A percentile compares a stretch with the other conserved stretches of the same genome.
phyloP scores from a whole-genome alignment of 2,113 vertebrate genomes.

The Hippocampus mohnikei region DNA sequence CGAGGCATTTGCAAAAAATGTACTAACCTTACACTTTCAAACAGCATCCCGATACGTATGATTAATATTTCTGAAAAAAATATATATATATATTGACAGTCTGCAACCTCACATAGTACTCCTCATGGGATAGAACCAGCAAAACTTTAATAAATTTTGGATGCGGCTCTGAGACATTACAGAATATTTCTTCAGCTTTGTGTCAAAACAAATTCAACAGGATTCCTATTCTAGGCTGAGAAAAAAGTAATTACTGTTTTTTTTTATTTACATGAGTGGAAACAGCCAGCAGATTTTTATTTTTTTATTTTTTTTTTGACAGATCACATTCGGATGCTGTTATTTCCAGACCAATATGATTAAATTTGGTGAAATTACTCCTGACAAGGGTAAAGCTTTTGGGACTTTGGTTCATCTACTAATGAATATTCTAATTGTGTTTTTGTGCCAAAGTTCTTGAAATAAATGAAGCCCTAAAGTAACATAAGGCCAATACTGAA shows the following conservation, averaged over 20 bases:
- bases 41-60: slow-evolving; percentile 13
- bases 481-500: background rate
- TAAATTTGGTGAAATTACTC: slow-evolving; percentile 22
- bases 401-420: background rate
- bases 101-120: slow-evolving; percentile 9
- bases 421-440: background rate
- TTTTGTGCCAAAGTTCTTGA: slow-evolving; percentile 13
- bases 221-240: slow-evolving; percentile 38
- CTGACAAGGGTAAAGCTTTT: slow-evolving; percentile 6
- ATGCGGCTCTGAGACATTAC: slow-evolving; percentile 31
- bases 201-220: slow-evolving; percentile 53
- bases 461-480: slow-evolving; percentile 5
- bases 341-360: slow-evolving; percentile 47
- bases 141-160: slow-evolving; percentile 53
- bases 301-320: slow-evolving; percentile 33
- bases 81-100: background rate
- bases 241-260: slow-evolving; percentile 59
- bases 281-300: slow-evolving; percentile 13
- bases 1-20: slow-evolving; percentile 21
- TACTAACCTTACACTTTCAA: slow-evolving; percentile 30
- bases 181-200: slow-evolving; percentile 20
- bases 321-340: slow-evolving; percentile 51
- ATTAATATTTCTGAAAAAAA: slow-evolving; percentile 13
- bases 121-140: slow-evolving; percentile 24
- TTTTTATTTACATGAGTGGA: slow-evolving; percentile 22